A percentile compares a stretch with the other conserved stretches of the same genome.
Evolutionary conservation across 1,140 invertebrate species (phyloP).

Genomic region (Notospermus geniculatus): DNA sequence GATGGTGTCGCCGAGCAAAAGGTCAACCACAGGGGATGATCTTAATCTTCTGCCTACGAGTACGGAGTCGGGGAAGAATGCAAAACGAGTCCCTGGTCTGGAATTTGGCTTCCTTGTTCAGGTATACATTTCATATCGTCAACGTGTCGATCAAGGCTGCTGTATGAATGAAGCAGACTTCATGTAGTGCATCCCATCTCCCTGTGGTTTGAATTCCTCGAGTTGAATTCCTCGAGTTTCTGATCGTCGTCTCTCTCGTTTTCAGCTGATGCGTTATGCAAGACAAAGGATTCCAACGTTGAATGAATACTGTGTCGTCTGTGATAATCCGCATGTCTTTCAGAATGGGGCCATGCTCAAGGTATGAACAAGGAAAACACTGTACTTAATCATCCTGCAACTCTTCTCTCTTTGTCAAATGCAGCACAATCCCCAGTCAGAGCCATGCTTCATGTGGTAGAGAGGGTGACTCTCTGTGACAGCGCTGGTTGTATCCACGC

Average conservation of each 20-base stretch:
- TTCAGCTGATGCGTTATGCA: constrained; percentile 40
- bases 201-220: too few relatives aligned
- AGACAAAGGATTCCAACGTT: constrained; percentile 44
- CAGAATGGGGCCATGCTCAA: constrained; percentile 50
- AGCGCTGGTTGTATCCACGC: too few relatives aligned
- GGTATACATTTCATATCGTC: constrained; percentile 21
- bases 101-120: constrained; percentile 32
- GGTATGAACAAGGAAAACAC: constrained; percentile 29
- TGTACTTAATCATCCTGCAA: too few relatives aligned
- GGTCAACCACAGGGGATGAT: neutral
- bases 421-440: too few relatives aligned
- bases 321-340: constrained; percentile 49
- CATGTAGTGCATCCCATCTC: too few relatives aligned
- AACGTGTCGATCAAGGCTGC: too few relatives aligned
- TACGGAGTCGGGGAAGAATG: constrained; percentile 14
- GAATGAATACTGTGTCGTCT: constrained; percentile 51
- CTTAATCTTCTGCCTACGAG: neutral
- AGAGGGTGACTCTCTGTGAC: too few relatives aligned
- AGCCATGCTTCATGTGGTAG: too few relatives aligned
- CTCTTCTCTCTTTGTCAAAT: too few relatives aligned
- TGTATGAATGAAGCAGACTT: too few relatives aligned
- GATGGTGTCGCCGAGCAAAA: neutral
- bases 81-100: constrained; percentile 27
- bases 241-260: constrained; percentile 9
- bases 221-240: too few relatives aligned